Conservation (phyloP, 2,888 invertebrate genomes). For the Trichogramma dendrolimi region DNA sequence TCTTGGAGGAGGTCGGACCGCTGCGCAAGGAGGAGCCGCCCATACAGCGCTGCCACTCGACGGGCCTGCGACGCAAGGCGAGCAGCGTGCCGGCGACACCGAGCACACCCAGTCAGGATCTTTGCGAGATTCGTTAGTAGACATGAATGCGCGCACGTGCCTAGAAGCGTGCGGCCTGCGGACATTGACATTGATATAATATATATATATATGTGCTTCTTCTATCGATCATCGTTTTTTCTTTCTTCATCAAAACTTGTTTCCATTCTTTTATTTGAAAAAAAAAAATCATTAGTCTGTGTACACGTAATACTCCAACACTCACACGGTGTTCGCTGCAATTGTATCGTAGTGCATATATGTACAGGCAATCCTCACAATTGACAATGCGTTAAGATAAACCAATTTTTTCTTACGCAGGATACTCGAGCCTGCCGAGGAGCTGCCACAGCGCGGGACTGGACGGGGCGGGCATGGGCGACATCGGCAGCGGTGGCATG, state of each 20-base stretch:
- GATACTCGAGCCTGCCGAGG: constrained; percentile 80
- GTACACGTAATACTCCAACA: neutral
- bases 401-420: constrained; percentile 50
- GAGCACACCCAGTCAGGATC: constrained; percentile 72
- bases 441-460: constrained; percentile 65
- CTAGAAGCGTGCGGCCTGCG: neutral
- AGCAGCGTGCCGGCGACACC: constrained; percentile 85
- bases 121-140: constrained; percentile 57
- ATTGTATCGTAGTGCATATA: no score
- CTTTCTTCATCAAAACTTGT: neutral
- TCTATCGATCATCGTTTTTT: neutral
- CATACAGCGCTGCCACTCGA: constrained; percentile 61
- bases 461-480: constrained; percentile 56
- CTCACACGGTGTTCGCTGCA: neutral
- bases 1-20: constrained; percentile 73
- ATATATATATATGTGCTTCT: neutral
- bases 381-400: neutral
- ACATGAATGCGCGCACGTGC: constrained; percentile 6
- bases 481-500: constrained; percentile 58
- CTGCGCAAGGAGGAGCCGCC: constrained; percentile 57
- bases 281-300: neutral
- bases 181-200: neutral
- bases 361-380: neutral
- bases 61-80: constrained; percentile 68
- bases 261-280: neutral